Evolutionary conservation across 2,113 vertebrate genomes (phyloP).

Genomic region (Coryphaenoides rupestris): DNA sequence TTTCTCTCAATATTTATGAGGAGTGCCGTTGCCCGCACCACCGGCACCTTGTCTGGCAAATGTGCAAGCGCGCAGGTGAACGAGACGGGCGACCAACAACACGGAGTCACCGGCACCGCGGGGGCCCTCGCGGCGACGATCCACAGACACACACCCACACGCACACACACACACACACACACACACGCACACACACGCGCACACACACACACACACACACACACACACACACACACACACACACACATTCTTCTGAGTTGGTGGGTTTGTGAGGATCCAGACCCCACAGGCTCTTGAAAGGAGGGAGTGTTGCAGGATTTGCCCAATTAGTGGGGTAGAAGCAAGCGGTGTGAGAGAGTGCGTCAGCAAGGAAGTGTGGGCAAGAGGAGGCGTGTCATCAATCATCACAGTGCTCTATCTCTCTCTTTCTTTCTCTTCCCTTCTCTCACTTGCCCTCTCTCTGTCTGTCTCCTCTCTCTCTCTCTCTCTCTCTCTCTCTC

Average conservation of each 20-base stretch:
- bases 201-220: too few relatives aligned
- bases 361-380: constrained; percentile 71
- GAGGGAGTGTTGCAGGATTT: constrained; percentile 62
- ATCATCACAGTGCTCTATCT: constrained; percentile 66
- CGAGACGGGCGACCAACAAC: constrained; percentile 2
- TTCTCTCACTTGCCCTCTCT: constrained; percentile 15
- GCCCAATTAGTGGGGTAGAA: constrained; percentile 76
- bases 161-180: too few relatives aligned
- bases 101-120: constrained; percentile 23
- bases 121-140: constrained; percentile 30
- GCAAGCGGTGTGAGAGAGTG: constrained; percentile 61
- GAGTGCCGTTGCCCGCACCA: constrained; percentile 10
- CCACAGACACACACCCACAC: constrained; percentile 17
- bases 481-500: too few relatives aligned
- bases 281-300: constrained; percentile 42
- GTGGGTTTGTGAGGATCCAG: constrained; percentile 52
- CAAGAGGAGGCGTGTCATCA: constrained; percentile 73
- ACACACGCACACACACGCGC: too few relatives aligned
- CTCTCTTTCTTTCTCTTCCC: constrained; percentile 57
- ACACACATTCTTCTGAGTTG: constrained; percentile 42
- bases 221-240: too few relatives aligned
- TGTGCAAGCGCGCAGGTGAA: constrained; percentile 33
- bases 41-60: constrained; percentile 27
- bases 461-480: too few relatives aligned
- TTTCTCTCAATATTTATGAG: constrained; percentile 31